Conservation (phyloP, 2,888 invertebrate species). For the Pammene aurita region DNA sequence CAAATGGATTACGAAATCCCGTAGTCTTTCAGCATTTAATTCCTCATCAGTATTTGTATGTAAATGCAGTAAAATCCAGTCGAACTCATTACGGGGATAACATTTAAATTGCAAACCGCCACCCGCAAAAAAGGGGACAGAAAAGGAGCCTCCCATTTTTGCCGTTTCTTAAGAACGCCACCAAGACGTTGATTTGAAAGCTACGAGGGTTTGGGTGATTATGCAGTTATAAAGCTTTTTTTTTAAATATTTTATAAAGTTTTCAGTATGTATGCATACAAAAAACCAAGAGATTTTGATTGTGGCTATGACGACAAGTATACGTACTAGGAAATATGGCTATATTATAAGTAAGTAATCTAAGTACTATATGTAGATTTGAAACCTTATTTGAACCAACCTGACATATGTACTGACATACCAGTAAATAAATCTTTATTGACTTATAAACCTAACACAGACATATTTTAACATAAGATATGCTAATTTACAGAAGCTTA, state of each 20-base stretch:
- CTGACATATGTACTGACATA: too few relatives aligned
- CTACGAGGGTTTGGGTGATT: background rate
- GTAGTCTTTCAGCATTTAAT: slow-evolving; percentile 31
- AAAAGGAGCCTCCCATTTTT: slow-evolving; percentile 43
- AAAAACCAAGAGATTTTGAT: too few relatives aligned
- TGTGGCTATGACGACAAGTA: too few relatives aligned
- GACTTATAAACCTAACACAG: too few relatives aligned
- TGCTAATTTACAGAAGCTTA: too few relatives aligned
- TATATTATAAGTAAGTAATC: too few relatives aligned
- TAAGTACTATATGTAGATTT: too few relatives aligned
- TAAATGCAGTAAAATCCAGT: slow-evolving; percentile 50
- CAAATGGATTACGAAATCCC: background rate
- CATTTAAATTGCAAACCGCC: slow-evolving; percentile 46
- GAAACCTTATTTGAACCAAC: too few relatives aligned
- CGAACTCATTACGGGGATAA: slow-evolving; percentile 65
- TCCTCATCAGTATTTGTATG: slow-evolving; percentile 40
- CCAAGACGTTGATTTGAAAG: slow-evolving; percentile 1
- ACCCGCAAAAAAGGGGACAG: slow-evolving; percentile 45
- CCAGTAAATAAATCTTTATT: too few relatives aligned
- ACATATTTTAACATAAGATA: too few relatives aligned
- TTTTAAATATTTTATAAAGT: background rate
- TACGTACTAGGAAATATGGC: too few relatives aligned
- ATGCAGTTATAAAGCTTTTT: background rate
- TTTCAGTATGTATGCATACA: too few relatives aligned
- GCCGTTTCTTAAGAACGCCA: slow-evolving; percentile 30